Evolutionary conservation across 2,888 invertebrate genomes (phyloP).

Genomic region (Rhorus exstirpatorius): DNA sequence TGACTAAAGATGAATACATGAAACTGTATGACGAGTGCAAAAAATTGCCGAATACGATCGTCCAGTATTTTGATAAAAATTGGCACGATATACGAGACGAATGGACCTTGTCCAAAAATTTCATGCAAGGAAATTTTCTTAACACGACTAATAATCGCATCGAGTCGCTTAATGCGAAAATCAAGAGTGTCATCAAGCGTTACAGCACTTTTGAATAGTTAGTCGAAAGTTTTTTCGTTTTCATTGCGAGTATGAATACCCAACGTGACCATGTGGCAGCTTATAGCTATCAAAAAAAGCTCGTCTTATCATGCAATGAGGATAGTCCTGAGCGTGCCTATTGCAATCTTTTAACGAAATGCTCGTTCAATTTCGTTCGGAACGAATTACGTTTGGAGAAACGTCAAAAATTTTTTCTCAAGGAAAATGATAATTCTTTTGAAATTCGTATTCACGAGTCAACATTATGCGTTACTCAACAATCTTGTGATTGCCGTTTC

Average conservation of each 20-base stretch:
- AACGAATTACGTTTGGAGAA: too few relatives aligned
- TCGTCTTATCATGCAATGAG: neutral
- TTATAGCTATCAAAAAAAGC: constrained; percentile 36
- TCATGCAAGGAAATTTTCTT: constrained; percentile 54
- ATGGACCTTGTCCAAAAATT: constrained; percentile 48
- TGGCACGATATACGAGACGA: constrained; percentile 59
- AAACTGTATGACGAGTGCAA: constrained; percentile 1
- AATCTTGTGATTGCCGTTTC: too few relatives aligned
- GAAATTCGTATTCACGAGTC: too few relatives aligned
- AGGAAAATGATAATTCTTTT: too few relatives aligned
- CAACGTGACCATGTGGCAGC: constrained; percentile 58
- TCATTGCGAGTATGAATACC: constrained; percentile 33
- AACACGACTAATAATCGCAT: constrained; percentile 62
- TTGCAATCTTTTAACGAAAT: too few relatives aligned
- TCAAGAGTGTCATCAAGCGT: constrained; percentile 51
- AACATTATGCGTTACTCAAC: too few relatives aligned
- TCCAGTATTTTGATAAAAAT: constrained; percentile 49
- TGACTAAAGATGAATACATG: constrained; percentile 11
- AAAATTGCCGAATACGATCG: constrained; percentile 21
- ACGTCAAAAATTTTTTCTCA: too few relatives aligned
- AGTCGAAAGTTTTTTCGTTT: constrained; percentile 40
- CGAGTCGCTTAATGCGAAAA: constrained; percentile 53
- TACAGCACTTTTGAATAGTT: constrained; percentile 56
- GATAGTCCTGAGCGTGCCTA: neutral
- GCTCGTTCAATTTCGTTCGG: too few relatives aligned